Base-by-base conservation (phyloP, 2,113 vertebrate genomes). In the Lepisosteus osseus region DNA sequence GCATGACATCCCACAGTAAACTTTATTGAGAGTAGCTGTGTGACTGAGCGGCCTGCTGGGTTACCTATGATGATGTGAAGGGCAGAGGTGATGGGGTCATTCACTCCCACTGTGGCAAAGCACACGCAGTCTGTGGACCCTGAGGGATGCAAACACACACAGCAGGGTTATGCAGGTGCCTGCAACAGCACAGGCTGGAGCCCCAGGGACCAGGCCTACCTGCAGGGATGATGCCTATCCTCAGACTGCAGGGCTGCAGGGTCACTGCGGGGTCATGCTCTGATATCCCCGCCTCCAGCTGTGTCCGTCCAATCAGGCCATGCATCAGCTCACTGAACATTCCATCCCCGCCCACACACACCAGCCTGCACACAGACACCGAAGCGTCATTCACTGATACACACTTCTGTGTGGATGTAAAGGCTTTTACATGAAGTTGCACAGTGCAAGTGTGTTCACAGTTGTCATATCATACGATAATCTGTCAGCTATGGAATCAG, bases 141-240 rank as follows among this genome's bases (percentile, higher is more conserved):
- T 93, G 73, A 43, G 6, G 3, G 42, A 41, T 63, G 6, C 15
- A n/a, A 3, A n/a, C 70, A 68, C 0, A 63, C 47, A 67, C 15
- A 44, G 15, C 6, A 56, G 12, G n/a, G 7, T 57, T 67, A 47
- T 62, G 12, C 43, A 13, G n/a, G 41, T 54, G 54, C 29, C 29
- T 29, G 29, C 29, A 29, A 29, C 29, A 29, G 29, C 29, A 29
- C 29, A 29, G 29, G 29, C 29, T 29, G 29, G 29, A 29, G 29
- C 29, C 29, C 29, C 29, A 29, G 29, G 29, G 29, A 29, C 29
- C 29, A 29, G 29, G 2, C 54, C 40, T 44, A 93, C 93, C 93
- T 84, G 93, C 93, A 62, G 93, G 93, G 69, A 94, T 92, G 75
- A 94, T 93, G 70, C 93, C 93, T 41, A 94, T 93, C 9, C 93